Evolutionary conservation across 2,888 invertebrate species (phyloP).

Genomic region (Colletes collaris): DNA sequence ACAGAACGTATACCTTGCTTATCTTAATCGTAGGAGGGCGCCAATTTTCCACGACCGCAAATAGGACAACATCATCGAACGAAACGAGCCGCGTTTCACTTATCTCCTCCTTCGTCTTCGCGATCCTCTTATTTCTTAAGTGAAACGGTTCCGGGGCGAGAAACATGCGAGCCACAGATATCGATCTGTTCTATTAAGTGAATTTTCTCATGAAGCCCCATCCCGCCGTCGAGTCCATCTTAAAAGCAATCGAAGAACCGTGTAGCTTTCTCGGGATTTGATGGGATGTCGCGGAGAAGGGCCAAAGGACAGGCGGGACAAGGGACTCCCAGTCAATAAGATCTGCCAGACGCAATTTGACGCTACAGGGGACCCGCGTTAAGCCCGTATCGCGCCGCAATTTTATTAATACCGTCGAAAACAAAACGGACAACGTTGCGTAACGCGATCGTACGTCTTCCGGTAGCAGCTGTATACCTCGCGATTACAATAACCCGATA

Average conservation of each 20-base stretch:
- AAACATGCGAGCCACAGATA: constrained; percentile 53
- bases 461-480: too few relatives aligned
- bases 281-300: constrained; percentile 48
- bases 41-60: constrained; percentile 44
- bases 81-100: constrained; percentile 43
- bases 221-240: constrained; percentile 29
- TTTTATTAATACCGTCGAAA: background rate
- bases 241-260: constrained; percentile 55
- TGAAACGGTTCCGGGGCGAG: constrained; percentile 51
- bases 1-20: constrained; percentile 32
- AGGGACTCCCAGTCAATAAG: constrained; percentile 71
- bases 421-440: too few relatives aligned
- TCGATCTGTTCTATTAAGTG: constrained; percentile 58
- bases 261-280: constrained; percentile 57
- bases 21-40: constrained; percentile 46
- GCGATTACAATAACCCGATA: too few relatives aligned
- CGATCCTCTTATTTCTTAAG: constrained; percentile 53
- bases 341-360: constrained; percentile 75
- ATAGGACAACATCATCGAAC: constrained; percentile 53
- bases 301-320: constrained; percentile 44
- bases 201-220: constrained; percentile 55
- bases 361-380: constrained; percentile 75
- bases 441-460: too few relatives aligned
- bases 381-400: constrained; percentile 58
- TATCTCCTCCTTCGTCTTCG: constrained; percentile 27